Evolutionary conservation across 2,888 invertebrate genomes (phyloP), one percentile per base, ranked within the genome.

Genomic region (Drosophila villosipedis): DNA sequence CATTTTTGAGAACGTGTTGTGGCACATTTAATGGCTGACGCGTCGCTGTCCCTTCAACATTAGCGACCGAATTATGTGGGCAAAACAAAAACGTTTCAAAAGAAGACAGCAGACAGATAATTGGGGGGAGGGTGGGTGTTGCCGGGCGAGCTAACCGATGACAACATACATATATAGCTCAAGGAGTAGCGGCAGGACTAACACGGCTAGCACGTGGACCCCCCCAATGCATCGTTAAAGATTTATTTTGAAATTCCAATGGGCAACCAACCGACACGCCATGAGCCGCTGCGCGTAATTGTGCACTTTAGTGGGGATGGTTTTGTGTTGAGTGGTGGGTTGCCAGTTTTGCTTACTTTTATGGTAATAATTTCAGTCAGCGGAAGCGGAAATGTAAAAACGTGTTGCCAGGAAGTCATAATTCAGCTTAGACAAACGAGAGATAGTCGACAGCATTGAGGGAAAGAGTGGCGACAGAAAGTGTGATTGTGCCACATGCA

Each of bases 331-430:
- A 12, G 22, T 25, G 33, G 47, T 43, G 61, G 58, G 68, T 41
- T 69, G 58, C 59, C 73, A 69, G 78, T 78, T 76, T 70, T 81
- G 78, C 80, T 87, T 80, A 89, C 89, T 76, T 84, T 89, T 84
- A 80, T 85, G 88, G 82, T 83, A 85, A 87, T 90, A 82, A 88
- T 87, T 87, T 90, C 80, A 82, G 86, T 76, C 75, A 84, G 60
- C 87, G 89, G 87, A 90, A 87, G 78, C 81, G 87, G 87, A 87
- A 90, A 87, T 87, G 85, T 87, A 90, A 90, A 87, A 87, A 90
- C 81, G 90, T 88, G 87, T 90, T 90, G 76, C 78, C 90, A 90
- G 87, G 90, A 87, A 90, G 83, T 88, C 86, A 90, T 87, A 83
- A 88, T 85, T 87, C 80, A 87, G 87, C 89, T 87, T 90, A 90